phyloP scores from a whole-genome alignment of 2,797 vertebrate species.

The Lerista edwardsae region DNA sequence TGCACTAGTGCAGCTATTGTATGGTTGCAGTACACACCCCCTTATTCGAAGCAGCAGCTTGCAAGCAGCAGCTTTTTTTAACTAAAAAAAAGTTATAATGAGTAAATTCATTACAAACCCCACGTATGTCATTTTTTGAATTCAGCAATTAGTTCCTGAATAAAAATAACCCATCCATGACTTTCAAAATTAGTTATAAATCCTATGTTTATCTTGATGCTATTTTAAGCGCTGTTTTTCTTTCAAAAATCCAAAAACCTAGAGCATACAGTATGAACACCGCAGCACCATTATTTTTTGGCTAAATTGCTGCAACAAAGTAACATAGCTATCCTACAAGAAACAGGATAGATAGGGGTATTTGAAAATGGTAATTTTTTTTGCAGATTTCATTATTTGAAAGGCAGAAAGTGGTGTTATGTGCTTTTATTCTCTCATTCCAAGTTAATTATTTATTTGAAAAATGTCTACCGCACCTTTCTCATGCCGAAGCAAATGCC shows the following conservation, averaged over 20 bases:
- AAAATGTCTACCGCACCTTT: too few species aligned
- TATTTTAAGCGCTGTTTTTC: neutral
- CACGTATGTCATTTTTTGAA: neutral
- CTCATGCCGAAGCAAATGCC: too few species aligned
- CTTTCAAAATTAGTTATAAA: conserved; percentile 6
- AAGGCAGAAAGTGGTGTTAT: too few species aligned
- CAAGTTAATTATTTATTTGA: too few species aligned
- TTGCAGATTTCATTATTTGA: too few species aligned
- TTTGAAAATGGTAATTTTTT: too few species aligned
- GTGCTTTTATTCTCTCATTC: too few species aligned
- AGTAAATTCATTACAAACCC: neutral
- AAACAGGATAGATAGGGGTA: neutral
- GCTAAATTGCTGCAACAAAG: neutral
- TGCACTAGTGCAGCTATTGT: neutral
- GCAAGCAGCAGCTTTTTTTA: neutral
- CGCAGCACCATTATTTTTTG: neutral
- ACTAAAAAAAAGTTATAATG: neutral
- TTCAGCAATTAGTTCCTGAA: neutral
- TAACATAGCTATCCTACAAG: neutral
- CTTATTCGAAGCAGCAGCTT: neutral
- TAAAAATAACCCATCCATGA: too few species aligned
- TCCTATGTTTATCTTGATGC: neutral
- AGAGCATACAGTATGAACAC: neutral
- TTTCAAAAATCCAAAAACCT: neutral
- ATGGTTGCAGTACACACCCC: neutral